Evolutionary conservation across 2,113 vertebrate genomes (phyloP).

Genomic region (Haplochromis vanheusdeni): DNA sequence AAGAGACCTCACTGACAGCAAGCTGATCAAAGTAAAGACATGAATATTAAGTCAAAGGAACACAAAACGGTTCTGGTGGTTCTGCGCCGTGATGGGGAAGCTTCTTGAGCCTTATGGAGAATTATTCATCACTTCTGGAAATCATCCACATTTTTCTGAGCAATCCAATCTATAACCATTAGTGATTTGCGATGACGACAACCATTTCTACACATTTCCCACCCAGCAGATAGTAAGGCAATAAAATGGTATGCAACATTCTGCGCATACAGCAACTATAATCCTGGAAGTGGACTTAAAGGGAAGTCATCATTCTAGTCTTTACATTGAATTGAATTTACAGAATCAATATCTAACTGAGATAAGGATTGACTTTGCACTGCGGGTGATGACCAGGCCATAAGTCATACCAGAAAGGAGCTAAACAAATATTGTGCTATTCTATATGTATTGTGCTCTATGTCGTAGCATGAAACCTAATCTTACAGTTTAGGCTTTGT

Average conservation of each 20-base stretch:
- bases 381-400: background rate
- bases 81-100: background rate
- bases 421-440: background rate
- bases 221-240: background rate
- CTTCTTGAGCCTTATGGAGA: background rate
- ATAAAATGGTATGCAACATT: background rate
- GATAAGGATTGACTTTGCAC: slow-evolving; percentile 13
- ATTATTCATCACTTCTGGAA: slow-evolving; percentile 8
- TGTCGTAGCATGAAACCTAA: background rate
- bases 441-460: background rate
- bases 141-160: background rate
- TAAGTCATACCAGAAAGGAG: background rate
- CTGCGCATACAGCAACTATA: background rate
- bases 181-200: background rate
- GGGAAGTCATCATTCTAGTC: background rate
- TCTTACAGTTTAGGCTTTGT: background rate
- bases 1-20: slow-evolving; percentile 14
- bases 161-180: background rate
- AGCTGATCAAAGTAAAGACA: slow-evolving; percentile 14
- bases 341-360: slow-evolving; percentile 18
- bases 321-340: background rate
- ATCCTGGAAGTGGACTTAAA: background rate
- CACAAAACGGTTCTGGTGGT: background rate
- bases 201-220: background rate
- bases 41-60: slow-evolving; percentile 13